Base-by-base conservation (phyloP, 2,113 vertebrate genomes). In the Syngnathus floridae region DNA sequence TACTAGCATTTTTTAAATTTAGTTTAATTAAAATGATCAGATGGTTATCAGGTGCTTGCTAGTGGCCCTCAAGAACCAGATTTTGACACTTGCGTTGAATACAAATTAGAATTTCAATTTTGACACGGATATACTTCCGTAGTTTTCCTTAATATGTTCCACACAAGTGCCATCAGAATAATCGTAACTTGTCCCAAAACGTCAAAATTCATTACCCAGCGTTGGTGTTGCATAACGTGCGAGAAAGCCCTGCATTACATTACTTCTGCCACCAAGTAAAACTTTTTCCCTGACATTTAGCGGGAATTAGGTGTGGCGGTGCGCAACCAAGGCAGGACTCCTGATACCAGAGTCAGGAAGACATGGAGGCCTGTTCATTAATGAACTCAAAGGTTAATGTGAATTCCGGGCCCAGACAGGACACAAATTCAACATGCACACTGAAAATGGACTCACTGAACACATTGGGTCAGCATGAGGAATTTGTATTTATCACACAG, bases 201-300 rank as follows among this genome's bases (percentile, higher is more conserved):
- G 3, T 7, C n/a, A 17, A n/a, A 51, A n/a, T 51, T 19, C 48
- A 51, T 51, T 51, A 51, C 2, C 19, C 12, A 9, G 19, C 48
- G 40, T 38, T 59, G 9, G 7, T 69, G 19, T 66, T 56, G 6
- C 43, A 22, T 16, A 67, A 64, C 40, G 46, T 36, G 55, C 16
- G n/a, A 16, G 1, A 31, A 77, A 75, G 67, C 19, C n/a, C 31
- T 49, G 26, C 26, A 31, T 31, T 49, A n/a, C 48, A 75, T 81
- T 64, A 56, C 36, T 16, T 59, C 43, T 54, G 54, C 65, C 60
- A 59, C 57, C 13, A 43, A 52, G 59, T 16, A 19, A 26, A 49
- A 70, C 10, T 62, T 55, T 58, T 76, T 45, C 54, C 8, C 16
- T 59, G 0, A 71, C 7, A 67, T 6, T 51, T 62, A 22, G 19